Conservation (phyloP, 2,113 vertebrate genomes). For the Raphicerus campestris region DNA sequence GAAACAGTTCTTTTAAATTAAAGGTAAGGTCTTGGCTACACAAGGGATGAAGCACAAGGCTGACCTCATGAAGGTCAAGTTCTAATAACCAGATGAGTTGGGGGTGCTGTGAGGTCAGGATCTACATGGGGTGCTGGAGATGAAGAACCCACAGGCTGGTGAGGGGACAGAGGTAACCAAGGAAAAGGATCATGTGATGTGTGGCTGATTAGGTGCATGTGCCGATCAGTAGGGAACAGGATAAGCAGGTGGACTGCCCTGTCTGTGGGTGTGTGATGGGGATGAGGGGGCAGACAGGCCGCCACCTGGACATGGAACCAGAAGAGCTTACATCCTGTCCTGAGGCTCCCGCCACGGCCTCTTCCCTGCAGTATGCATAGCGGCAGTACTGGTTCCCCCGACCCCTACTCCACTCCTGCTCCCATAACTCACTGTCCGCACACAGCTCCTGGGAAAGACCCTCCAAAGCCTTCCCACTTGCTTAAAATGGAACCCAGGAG, state of each 20-base stretch:
- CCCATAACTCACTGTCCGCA: rapidly evolving
- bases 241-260: not conserved
- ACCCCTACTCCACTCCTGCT: not conserved
- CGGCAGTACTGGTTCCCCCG: rapidly evolving
- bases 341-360: rapidly evolving
- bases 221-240: rapidly evolving
- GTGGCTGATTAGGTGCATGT: rapidly evolving
- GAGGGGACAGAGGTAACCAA: rapidly evolving
- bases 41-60: rapidly evolving
- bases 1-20: too few relatives aligned
- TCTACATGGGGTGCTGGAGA: not conserved
- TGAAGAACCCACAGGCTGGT: not conserved
- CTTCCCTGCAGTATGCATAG: rapidly evolving
- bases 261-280: not conserved
- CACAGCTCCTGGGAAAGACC: not conserved
- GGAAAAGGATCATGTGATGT: rapidly evolving
- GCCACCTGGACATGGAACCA: not conserved
- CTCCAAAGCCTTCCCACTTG: rapidly evolving
- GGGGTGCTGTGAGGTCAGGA: not conserved
- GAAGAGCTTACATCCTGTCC: rapidly evolving
- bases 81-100: rapidly evolving
- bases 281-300: not conserved
- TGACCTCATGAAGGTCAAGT: not conserved
- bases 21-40: rapidly evolving
- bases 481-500: too few relatives aligned